Evolutionary conservation across 2,113 vertebrate species (phyloP).

Genomic region (Haemorhous mexicanus): DNA sequence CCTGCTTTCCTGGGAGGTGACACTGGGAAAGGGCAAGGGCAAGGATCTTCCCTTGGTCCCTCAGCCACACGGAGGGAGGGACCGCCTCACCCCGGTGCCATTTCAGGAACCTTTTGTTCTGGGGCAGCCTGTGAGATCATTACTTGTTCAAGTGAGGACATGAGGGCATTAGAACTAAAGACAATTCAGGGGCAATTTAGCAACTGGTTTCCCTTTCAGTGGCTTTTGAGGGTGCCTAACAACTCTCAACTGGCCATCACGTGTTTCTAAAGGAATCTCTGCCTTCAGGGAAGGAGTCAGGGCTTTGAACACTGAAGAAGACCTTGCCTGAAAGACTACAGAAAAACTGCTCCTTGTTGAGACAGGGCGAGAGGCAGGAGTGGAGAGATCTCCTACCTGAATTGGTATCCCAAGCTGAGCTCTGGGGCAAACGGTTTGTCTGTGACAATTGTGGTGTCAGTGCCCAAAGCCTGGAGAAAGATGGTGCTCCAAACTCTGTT

Average conservation of each 20-base stretch:
- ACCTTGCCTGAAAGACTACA: not conserved
- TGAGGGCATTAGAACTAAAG: not conserved
- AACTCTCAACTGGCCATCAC: not conserved
- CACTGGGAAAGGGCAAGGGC: no score
- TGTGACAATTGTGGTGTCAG: conserved; percentile 82
- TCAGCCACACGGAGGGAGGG: not conserved
- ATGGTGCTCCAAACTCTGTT: conserved; percentile 65
- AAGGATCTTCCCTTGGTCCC: not conserved
- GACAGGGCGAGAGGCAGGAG: not conserved
- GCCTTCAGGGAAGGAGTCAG: not conserved
- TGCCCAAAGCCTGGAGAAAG: conserved; percentile 64
- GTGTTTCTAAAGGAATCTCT: not conserved
- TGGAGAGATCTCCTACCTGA: conserved; percentile 74
- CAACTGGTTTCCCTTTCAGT: not conserved
- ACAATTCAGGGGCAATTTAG: not conserved
- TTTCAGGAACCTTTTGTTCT: not conserved
- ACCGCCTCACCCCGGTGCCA: not conserved
- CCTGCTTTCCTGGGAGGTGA: no score
- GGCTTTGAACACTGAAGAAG: not conserved
- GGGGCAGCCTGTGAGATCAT: not conserved
- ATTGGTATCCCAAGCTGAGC: conserved; percentile 59
- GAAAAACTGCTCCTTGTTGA: not conserved
- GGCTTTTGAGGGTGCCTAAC: not conserved
- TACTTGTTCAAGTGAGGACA: not conserved
- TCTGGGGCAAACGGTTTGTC: conserved; percentile 78